Evolutionary conservation across 2,797 vertebrate genomes (phyloP), one percentile per base, ranked within the genome.

Genomic region (Sciaenops ocellatus): DNA sequence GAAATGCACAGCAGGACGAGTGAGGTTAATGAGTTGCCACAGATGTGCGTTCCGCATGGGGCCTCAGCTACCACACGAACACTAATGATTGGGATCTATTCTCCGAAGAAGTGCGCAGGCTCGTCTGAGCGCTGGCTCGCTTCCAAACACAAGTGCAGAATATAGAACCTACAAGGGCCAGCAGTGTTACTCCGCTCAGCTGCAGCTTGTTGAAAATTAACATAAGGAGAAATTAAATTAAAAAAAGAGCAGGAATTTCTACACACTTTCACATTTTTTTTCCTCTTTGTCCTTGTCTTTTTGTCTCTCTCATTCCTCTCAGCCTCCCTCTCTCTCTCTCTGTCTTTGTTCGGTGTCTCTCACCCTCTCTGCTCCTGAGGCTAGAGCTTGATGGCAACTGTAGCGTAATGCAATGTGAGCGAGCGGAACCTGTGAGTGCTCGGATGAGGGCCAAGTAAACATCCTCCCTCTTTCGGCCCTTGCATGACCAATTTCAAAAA

Each of bases 351-450:
- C 76, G 52, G 70, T 61, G 82, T 68, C 77, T 87, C 83, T 85
- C 79, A 56, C 77, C 67, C 85, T 85, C 85, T 83, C 80, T 82
- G 66, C 75, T 92, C 92, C 91, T 2, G 62, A 77, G 93, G 92
- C 91, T 69, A 88, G 69, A 92, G 90, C 85, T 92, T 47, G 84
- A 88, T 89, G 89, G 75, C 87, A 91, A 92, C 84, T 92, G 88
- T 93, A 93, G 92, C 93, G 90, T 93, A 90, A 91, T 90, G 90
- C 91, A 92, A 94, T 91, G 90, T 76, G 89, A 93, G 87, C 84
- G 74, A 93, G 91, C 83, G 78, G 88, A 93, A 94, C 91, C 92
- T 89, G 90, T 73, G 85, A 92, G 88, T 84, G 88, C 85, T 91
- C 82, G 65, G 87, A 85, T 70, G 54, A 85, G 34, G 74, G 87